Base-by-base conservation (phyloP, 2,797 vertebrate species). In the Paratrypauchen microcephalus region DNA sequence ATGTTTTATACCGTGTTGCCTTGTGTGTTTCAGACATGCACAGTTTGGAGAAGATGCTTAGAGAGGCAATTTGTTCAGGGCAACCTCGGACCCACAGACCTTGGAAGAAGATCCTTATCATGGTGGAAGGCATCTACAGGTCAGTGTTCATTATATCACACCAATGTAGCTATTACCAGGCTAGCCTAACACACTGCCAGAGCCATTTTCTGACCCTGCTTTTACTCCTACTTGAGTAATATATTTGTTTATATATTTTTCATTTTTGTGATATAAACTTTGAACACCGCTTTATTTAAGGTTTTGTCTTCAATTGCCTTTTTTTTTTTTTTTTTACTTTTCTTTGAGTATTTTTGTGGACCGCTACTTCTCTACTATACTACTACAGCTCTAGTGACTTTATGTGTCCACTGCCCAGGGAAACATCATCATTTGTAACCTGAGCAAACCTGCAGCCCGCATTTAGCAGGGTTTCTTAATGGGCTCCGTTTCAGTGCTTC, bases 51-150 rank as follows among this genome's bases (percentile, higher is more conserved):
- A 95, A 93, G 60, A 81, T 95, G 87, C 91, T 98, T 66, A 94
- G 88, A 79, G 96, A 98, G 18, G 96, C 95, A 0, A 74, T 98
- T 80, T 88, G 94, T 86, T 90, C 90, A 0, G 97, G 97, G 24
- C 96, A 98, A 79, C 96, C 96, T 76, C 94, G 95, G 74, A 96
- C 90, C 2, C 94, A 79, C 78, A 93, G 96, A 83, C 94, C 96
- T 57, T 98, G 97, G 97, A 98, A 81, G 85, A 98, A 98, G 93
- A 96, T 98, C 81, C 94, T 98, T 80, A 98, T 98, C 87, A 84
- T 98, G 9, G 96, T 97, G 72, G 97, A 98, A 79, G 96, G 97
- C 75, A 94, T 98, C 93, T 98, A 97, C 90, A 98, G 97, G 96
- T 97, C 91, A 69, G 92, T 71, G 7, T 2, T 72, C 12, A 30